Percentiles rank a stretch among this genome's conserved stretches.
Conservation (phyloP, 1,140 invertebrate genomes). For the Galleria mellonella region DNA sequence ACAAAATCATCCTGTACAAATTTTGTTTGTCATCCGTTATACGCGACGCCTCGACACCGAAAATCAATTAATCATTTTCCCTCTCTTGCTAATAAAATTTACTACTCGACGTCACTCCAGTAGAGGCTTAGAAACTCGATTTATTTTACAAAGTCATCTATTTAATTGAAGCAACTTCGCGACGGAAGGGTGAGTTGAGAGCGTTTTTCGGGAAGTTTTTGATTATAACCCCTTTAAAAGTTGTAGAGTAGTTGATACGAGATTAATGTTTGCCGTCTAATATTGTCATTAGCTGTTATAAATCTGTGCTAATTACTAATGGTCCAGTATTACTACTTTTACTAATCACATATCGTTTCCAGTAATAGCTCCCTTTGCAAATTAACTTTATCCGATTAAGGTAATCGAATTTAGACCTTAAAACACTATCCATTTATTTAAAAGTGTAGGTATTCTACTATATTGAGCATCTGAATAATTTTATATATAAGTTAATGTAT, state of each 20-base stretch:
- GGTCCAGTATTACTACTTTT: too few species aligned
- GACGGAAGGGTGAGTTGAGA: constrained; percentile 17
- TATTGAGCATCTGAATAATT: too few species aligned
- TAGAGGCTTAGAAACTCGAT: constrained; percentile 34
- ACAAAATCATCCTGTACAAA: constrained; percentile 9
- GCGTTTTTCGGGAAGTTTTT: constrained; percentile 14
- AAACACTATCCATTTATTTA: too few species aligned
- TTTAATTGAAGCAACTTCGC: constrained; percentile 49
- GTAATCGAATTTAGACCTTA: too few species aligned
- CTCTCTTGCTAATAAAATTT: constrained; percentile 34
- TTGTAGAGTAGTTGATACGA: constrained; percentile 1
- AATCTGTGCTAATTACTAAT: not conserved
- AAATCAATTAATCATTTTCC: constrained; percentile 42
- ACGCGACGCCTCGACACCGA: constrained; percentile 12
- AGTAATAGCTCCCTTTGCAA: too few species aligned
- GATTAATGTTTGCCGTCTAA: constrained; percentile 17
- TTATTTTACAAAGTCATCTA: constrained; percentile 52
- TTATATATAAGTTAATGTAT: too few species aligned
- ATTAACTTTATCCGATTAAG: too few species aligned
- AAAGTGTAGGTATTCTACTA: too few species aligned
- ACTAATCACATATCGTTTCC: too few species aligned
- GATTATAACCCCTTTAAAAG: constrained; percentile 15
- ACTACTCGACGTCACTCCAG: constrained; percentile 33
- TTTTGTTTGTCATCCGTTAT: constrained; percentile 32
- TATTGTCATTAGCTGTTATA: not conserved